Evolutionary conservation across 1,140 invertebrate species (phyloP).

Genomic region (Episyrphus balteatus): DNA sequence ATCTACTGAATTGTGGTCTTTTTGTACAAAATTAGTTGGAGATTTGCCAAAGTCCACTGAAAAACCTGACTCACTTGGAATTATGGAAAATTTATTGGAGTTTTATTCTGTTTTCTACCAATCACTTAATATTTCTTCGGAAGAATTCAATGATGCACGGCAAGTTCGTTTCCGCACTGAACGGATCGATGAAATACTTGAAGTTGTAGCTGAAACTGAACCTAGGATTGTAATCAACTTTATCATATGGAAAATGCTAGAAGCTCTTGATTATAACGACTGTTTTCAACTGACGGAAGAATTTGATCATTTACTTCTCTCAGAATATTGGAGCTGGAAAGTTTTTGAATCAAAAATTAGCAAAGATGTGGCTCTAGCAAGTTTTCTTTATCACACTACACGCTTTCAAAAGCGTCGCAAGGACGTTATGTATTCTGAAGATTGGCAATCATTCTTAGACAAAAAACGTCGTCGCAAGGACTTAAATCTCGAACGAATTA

Average conservation of each 20-base stretch:
- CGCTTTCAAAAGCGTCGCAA: slow-evolving; percentile 21
- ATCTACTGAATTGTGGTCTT: slow-evolving; percentile 16
- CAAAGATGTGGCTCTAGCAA: slow-evolving; percentile 22
- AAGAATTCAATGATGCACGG: slow-evolving; percentile 14
- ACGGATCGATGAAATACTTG: slow-evolving; percentile 12
- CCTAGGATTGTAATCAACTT: slow-evolving; percentile 25
- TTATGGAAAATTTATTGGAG: slow-evolving; percentile 3
- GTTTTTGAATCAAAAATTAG: slow-evolving; percentile 11
- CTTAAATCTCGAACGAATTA: slow-evolving; percentile 19
- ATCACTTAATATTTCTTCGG: slow-evolving; percentile 12
- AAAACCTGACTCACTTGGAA: background rate
- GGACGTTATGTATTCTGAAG: slow-evolving; percentile 8
- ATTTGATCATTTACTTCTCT: slow-evolving; percentile 20
- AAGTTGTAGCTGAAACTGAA: slow-evolving; percentile 16
- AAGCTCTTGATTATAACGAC: slow-evolving; percentile 13
- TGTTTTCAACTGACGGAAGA: slow-evolving; percentile 19
- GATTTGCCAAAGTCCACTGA: slow-evolving; percentile 11
- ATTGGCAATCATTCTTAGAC: slow-evolving; percentile 20
- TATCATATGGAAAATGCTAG: slow-evolving; percentile 21
- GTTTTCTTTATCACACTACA: slow-evolving; percentile 27
- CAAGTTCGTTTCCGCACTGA: slow-evolving; percentile 16
- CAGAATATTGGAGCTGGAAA: slow-evolving; percentile 30
- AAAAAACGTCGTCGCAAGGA: slow-evolving; percentile 18
- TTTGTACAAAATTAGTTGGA: slow-evolving; percentile 22
- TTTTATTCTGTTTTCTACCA: slow-evolving; percentile 20